Percentiles rank a stretch among this genome's conserved stretches.
Conservation (phyloP, 2,888 invertebrate genomes). For the Disparrhopalites patrizii region DNA sequence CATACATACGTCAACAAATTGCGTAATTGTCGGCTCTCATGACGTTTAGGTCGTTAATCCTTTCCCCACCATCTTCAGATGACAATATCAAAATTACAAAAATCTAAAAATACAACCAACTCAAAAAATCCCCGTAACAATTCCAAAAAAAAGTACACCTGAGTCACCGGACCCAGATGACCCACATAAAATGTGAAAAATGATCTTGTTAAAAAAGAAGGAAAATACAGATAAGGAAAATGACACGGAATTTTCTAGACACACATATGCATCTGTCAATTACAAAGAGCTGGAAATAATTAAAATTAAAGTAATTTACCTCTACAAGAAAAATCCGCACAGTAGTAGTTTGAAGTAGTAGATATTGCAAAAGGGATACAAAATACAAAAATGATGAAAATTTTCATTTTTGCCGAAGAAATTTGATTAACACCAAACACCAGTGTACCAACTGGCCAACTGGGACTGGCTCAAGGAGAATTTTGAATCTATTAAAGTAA, state of each 20-base stretch:
- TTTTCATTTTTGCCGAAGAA: background rate
- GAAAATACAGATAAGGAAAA: background rate
- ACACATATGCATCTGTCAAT: constrained; percentile 14
- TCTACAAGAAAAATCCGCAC: constrained; percentile 38
- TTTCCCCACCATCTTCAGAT: too few species aligned
- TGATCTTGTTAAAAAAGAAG: background rate
- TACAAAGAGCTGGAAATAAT: background rate
- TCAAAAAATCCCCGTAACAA: background rate
- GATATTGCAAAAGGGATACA: background rate
- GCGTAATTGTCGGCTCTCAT: too few species aligned
- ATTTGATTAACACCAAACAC: background rate
- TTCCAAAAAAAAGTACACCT: too few species aligned
- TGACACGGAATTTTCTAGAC: too few species aligned
- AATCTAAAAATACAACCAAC: background rate
- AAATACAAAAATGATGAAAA: background rate
- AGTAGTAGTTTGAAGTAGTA: constrained; percentile 23
- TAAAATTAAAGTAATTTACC: constrained; percentile 21
- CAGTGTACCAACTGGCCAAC: too few species aligned
- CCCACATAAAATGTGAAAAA: background rate
- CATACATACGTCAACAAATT: too few species aligned
- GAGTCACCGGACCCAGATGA: too few species aligned
- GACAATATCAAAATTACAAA: background rate
- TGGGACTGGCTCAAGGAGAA: too few species aligned
- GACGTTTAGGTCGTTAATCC: too few species aligned
- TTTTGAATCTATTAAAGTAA: too few species aligned